Conservation (phyloP, 2,113 vertebrate species). For the Jacana jacana region DNA sequence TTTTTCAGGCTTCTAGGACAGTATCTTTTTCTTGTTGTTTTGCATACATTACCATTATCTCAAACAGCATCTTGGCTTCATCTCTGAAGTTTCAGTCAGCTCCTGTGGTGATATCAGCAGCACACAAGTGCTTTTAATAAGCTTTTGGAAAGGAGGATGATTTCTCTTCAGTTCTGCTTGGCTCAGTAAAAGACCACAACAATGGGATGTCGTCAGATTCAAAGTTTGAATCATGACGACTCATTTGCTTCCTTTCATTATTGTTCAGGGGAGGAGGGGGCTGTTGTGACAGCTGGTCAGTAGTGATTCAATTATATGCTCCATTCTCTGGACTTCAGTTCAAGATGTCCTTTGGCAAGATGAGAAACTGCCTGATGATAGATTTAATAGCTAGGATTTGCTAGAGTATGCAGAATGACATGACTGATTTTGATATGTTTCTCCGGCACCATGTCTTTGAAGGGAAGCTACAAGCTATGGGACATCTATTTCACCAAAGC, state of each 20-base stretch:
- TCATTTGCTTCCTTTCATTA: constrained; percentile 47
- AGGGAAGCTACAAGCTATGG: not conserved
- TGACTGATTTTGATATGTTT: not conserved
- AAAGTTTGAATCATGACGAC: not conserved
- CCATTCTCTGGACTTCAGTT: constrained; percentile 22
- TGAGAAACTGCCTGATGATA: not conserved
- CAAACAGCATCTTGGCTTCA: not conserved
- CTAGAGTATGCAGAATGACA: not conserved
- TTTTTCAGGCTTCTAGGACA: not conserved
- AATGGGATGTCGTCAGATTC: not conserved
- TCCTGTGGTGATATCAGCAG: not conserved
- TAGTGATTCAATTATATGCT: constrained; percentile 39
- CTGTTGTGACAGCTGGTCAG: constrained; percentile 42
- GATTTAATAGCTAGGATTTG: constrained; percentile 13
- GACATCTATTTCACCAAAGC: not conserved
- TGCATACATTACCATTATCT: not conserved
- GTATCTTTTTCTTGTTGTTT: not conserved
- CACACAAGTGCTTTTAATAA: constrained; percentile 26
- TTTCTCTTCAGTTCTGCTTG: constrained; percentile 13
- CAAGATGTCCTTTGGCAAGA: constrained; percentile 38
- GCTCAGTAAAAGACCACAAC: not conserved
- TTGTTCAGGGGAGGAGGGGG: not conserved
- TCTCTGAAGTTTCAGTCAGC: constrained; percentile 2
- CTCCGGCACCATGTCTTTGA: not conserved
- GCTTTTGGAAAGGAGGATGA: not conserved